A percentile compares a stretch with the other conserved stretches of the same genome.
Evolutionary conservation across 2,797 vertebrate species (phyloP).

Genomic region (Lycodopsis pacificus): DNA sequence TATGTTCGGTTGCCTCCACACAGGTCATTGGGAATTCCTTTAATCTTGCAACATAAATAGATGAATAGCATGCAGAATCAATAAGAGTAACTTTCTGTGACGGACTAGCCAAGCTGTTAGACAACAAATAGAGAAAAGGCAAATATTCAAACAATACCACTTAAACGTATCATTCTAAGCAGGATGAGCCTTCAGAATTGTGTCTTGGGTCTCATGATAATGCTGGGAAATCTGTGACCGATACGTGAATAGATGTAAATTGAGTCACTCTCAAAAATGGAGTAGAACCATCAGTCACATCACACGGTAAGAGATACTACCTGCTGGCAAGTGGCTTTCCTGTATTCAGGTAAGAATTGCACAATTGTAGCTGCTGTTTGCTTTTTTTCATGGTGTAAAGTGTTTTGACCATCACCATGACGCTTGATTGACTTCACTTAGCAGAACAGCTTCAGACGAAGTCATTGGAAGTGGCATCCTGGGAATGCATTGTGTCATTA

Average conservation of each 20-base stretch:
- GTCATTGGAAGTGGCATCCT: constrained; percentile 21
- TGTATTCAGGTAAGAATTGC: constrained; percentile 3
- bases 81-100: constrained; percentile 25
- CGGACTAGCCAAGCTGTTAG: background rate
- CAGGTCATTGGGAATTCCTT: constrained; percentile 43
- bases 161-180: background rate
- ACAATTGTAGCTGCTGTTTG: background rate
- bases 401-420: constrained; percentile 12
- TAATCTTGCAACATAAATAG: constrained; percentile 44
- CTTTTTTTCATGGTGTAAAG: background rate
- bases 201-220: constrained; percentile 42
- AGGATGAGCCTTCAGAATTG: background rate
- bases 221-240: constrained; percentile 44
- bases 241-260: constrained; percentile 14
- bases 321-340: constrained; percentile 9
- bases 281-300: background rate
- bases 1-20: constrained; percentile 19
- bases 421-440: constrained; percentile 19
- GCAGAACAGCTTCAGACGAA: constrained; percentile 2
- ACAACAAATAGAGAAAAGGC: background rate
- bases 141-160: background rate
- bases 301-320: constrained; percentile 9
- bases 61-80: constrained; percentile 44
- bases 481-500: constrained; percentile 16
- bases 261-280: background rate